Percentiles rank a stretch among this genome's conserved stretches.
These are phyloP conservation scores for Leptosomus discolor DNA, from an alignment of 2,113 vertebrate species.

Conservation along the genomic window DNA sequence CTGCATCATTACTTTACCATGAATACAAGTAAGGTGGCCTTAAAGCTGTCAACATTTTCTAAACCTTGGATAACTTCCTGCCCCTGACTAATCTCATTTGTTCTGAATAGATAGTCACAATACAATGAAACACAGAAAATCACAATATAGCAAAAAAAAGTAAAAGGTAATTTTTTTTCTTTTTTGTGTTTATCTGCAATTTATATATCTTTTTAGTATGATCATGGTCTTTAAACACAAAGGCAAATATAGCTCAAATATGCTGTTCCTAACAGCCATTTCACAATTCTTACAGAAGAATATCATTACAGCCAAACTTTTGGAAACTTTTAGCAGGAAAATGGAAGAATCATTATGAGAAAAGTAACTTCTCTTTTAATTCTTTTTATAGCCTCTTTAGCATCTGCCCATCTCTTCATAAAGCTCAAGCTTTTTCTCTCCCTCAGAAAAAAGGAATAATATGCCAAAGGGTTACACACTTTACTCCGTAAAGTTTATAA, in stretches of 20 bases:
- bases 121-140: neutral
- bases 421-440: neutral
- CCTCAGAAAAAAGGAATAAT: neutral
- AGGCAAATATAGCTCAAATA: neutral
- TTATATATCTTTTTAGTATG: neutral
- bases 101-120: neutral
- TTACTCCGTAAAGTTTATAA: neutral
- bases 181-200: neutral
- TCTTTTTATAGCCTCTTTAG: neutral
- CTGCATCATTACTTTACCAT: slow-evolving; percentile 26
- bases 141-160: neutral
- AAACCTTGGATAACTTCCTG: neutral
- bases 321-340: neutral
- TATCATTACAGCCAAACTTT: neutral
- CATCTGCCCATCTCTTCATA: neutral
- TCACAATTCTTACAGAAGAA: neutral
- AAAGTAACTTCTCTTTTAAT: neutral
- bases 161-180: neutral
- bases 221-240: neutral
- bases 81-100: neutral
- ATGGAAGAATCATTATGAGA: neutral
- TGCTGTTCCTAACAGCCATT: neutral
- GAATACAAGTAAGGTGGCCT: neutral
- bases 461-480: neutral
- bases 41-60: neutral